Evolutionary conservation across 2,888 invertebrate genomes (phyloP), one percentile per base, ranked within the genome.

Genomic region (Cataglyphis cursor): DNA sequence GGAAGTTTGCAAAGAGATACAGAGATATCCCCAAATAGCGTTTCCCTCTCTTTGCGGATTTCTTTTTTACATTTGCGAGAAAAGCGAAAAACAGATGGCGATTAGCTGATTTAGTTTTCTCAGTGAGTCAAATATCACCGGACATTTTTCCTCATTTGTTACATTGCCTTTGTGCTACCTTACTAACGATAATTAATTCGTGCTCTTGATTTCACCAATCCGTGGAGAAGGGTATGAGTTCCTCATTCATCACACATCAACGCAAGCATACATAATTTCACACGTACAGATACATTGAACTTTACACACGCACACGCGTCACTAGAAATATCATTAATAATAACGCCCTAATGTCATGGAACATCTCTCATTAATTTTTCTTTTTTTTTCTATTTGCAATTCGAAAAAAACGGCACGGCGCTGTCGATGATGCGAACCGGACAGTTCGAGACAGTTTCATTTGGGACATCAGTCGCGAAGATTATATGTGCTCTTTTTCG

Each of bases 301-400:
- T 51, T 48, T 28, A 62, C 21, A 24, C 70, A 64, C 57, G 18
- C 72, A 81, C 89, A 84, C 87, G 80, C 87, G 87, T 83, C 85
- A 31, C 87, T 88, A 89, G 85, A 88, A 88, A 87, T 88, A 84
- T 84, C 81, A 82, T 81, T 84, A 81, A 76, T 85, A 89, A 89
- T 91, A 92, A 91, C 90, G 86, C 86, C 89, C 88, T 93, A 92
- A 93, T 93, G 93, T 93, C 93, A 93, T 93, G 93, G 91, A 93
- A 93, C 91, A 91, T 92, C 87, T 86, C 90, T 89, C 88, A 85
- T 86, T 86, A 78, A 81, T 59, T 87, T 82, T 83, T 83, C 86
- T 51, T 51, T 51, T 48, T 48, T 51, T 78, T 82, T 82, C 8
- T n/a, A 51, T 84, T 85, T 85, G 87, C 90, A 87, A 89, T 88